These are phyloP conservation scores for Tetanocera ferruginea DNA, from an alignment of 2,888 invertebrate genomes.

Conservation along the genomic window DNA sequence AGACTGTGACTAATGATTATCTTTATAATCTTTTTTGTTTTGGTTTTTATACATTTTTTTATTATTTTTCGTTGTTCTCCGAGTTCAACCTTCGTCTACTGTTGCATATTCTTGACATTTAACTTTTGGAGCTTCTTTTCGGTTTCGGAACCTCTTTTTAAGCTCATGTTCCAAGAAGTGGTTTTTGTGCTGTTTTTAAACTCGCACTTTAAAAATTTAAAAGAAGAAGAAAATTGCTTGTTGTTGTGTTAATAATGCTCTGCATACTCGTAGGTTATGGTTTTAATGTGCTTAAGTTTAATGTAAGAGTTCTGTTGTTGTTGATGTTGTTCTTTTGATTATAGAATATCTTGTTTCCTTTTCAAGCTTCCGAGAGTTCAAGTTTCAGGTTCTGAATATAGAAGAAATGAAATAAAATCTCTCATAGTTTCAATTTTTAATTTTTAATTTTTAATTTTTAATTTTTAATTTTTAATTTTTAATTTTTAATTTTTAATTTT, in stretches of 20 bases:
- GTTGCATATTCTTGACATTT: constrained; percentile 20
- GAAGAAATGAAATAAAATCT: too few relatives aligned
- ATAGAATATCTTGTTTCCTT: too few relatives aligned
- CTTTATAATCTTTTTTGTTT: background rate
- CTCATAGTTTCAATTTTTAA: too few relatives aligned
- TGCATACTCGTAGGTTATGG: too few relatives aligned
- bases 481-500: too few relatives aligned
- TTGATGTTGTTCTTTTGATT: background rate
- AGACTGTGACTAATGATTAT: background rate
- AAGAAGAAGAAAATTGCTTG: background rate
- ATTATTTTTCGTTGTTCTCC: background rate
- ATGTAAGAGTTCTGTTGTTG: too few relatives aligned
- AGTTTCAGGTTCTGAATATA: too few relatives aligned
- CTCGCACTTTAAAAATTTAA: background rate
- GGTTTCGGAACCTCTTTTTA: background rate
- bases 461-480: too few relatives aligned
- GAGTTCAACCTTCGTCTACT: background rate
- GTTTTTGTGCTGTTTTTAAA: background rate
- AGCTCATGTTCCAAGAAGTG: background rate
- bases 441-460: too few relatives aligned
- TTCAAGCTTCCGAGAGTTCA: too few relatives aligned
- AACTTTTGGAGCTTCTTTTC: constrained; percentile 11
- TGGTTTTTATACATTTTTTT: background rate
- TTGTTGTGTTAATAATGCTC: background rate
- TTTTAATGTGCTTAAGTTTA: too few relatives aligned